Conservation (phyloP, 2,888 invertebrate species). For the Slavum lentiscoides region DNA sequence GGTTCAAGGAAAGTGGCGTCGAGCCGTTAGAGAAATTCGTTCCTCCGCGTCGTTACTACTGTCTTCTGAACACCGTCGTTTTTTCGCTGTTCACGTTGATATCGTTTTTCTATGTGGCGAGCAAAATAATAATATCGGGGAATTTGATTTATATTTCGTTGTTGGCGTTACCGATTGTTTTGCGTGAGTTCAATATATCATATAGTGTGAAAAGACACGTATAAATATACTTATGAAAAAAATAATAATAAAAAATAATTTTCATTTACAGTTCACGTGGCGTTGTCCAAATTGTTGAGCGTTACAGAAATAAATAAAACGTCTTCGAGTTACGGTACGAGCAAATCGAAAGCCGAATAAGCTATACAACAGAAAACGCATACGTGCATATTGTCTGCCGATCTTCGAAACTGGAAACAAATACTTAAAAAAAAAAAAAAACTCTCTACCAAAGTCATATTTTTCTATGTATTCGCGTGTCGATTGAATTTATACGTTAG, state of each 20-base stretch:
- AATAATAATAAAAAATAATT: background rate
- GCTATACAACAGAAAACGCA: background rate
- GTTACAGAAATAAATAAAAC: slow-evolving; percentile 36
- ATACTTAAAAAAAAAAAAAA: too few relatives aligned
- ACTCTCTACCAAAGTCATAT: too few relatives aligned
- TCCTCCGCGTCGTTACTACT: slow-evolving; percentile 67
- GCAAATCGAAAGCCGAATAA: slow-evolving; percentile 14
- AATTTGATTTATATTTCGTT: slow-evolving; percentile 26
- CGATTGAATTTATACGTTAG: too few relatives aligned
- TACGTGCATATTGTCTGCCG: background rate
- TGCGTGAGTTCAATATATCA: slow-evolving; percentile 21
- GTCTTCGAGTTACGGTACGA: slow-evolving; percentile 25
- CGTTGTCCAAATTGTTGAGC: background rate
- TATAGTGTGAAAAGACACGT: background rate
- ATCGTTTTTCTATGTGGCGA: slow-evolving; percentile 1
- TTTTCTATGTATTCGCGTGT: too few relatives aligned
- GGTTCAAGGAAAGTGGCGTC: slow-evolving; percentile 76
- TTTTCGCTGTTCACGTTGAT: slow-evolving; percentile 57
- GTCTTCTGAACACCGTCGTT: slow-evolving; percentile 70
- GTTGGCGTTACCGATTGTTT: background rate
- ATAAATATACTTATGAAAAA: background rate
- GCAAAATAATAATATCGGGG: background rate
- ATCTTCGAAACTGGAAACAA: background rate
- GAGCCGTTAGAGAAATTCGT: slow-evolving; percentile 67
- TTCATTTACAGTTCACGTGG: slow-evolving; percentile 27